A percentile compares a stretch with the other conserved stretches of the same genome.
phyloP scores from a whole-genome alignment of 1,140 invertebrate genomes.

The Drosophila pandora region DNA sequence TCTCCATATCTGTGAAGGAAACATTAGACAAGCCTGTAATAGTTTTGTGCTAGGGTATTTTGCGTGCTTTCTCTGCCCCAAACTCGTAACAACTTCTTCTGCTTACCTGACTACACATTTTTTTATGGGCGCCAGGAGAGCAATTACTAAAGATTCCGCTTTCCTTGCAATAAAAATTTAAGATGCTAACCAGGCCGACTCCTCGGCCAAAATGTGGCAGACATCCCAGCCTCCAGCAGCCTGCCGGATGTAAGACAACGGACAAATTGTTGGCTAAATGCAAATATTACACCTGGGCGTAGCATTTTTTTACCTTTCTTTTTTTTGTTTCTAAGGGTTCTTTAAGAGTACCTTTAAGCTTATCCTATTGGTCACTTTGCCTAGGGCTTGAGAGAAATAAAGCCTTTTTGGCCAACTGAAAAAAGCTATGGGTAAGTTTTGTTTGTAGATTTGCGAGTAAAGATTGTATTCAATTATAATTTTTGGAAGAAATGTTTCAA shows the following conservation, averaged over 20 bases:
- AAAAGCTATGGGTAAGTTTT: neutral
- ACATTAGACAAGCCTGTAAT: slow-evolving; percentile 58
- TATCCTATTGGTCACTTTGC: slow-evolving; percentile 25
- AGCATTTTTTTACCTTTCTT: slow-evolving; percentile 31
- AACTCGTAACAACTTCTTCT: slow-evolving; percentile 57
- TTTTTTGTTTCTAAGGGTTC: slow-evolving; percentile 2
- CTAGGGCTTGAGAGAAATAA: neutral
- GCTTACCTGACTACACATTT: slow-evolving; percentile 81
- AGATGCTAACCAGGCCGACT: slow-evolving; percentile 50
- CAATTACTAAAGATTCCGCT: slow-evolving; percentile 76
- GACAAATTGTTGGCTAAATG: slow-evolving; percentile 74
- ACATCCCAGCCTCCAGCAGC: neutral
- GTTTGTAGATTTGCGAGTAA: neutral
- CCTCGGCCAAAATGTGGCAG: slow-evolving; percentile 13
- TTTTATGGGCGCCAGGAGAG: slow-evolving; percentile 75
- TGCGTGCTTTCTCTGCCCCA: slow-evolving; percentile 39
- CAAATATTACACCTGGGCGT: slow-evolving; percentile 74
- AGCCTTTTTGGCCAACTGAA: neutral
- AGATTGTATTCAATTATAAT: neutral
- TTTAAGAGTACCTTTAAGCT: slow-evolving; percentile 44
- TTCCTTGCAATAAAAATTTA: slow-evolving; percentile 79
- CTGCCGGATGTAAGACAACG: slow-evolving; percentile 24
- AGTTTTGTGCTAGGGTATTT: slow-evolving; percentile 51
- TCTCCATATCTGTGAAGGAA: slow-evolving; percentile 22
- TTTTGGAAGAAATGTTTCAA: neutral